Evolutionary conservation across 2,888 invertebrate species (phyloP), one percentile per base, ranked within the genome.

Genomic region (Dioctria rufipes): DNA sequence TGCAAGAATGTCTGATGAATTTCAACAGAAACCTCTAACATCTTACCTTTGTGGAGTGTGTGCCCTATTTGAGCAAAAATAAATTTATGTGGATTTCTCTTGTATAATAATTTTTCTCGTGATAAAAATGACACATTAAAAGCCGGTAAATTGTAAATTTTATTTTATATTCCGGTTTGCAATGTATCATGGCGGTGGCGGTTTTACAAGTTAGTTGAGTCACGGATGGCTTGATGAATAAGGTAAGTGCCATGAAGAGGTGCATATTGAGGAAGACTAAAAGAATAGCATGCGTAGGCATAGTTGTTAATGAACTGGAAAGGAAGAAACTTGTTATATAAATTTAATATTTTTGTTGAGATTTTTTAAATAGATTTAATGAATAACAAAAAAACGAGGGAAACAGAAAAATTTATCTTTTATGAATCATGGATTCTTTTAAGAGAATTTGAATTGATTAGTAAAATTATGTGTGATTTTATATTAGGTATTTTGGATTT

Each of bases 151-250:
- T 11, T 11, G 54, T 54, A 54, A 54, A 54, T 54, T 54, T 54
- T 11, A 11, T 25, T 8, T 54, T 4, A 54, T 11, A 54, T 11
- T 54, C 54, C 6, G 54, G 54, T 54, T 54, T 54, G 11, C 11
- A 25, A 49, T 69, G 69, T 37, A 51, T 69, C 69, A 69, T 11
- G 11, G 11, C 51, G 25, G 25, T 5, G 8, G 51, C 43, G 8
- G 25, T 65, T 65, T 40, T 40, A 9, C n/a, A 40, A 39, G 43
- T 42, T 42, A 46, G 9, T 25, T 69, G 69, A 69, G 69, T 69
- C 69, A 69, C 51, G 69, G 51, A 51, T 51, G 54, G 54, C 11
- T 54, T 54, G 54, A n/a, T 11, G 54, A 54, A 54, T 54, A 54
- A 3, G 54, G 54, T n/a, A 54, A 54, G 4, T 54, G 54, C n/a